phyloP scores from a whole-genome alignment of 1,140 invertebrate genomes.

The Drosophila carrolli region DNA sequence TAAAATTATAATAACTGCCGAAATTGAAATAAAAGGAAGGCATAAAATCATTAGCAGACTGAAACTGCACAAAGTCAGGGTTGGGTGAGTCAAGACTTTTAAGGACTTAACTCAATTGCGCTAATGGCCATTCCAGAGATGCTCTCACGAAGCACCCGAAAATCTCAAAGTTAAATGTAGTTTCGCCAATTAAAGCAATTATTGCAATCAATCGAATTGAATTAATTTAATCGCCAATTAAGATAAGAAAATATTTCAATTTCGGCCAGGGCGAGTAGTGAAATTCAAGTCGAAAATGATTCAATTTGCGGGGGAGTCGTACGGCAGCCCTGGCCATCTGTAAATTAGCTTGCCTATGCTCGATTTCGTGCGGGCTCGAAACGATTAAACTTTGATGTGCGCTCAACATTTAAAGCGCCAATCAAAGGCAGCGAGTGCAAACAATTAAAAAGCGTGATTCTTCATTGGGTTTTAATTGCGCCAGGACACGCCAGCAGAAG shows the following conservation, averaged over 20 bases:
- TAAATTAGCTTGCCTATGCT: slow-evolving; percentile 59
- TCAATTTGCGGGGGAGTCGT: slow-evolving; percentile 9
- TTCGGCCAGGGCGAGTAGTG: slow-evolving; percentile 9
- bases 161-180: slow-evolving; percentile 2
- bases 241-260: slow-evolving; percentile 32
- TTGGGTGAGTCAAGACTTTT: background rate
- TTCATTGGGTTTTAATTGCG: slow-evolving; percentile 73
- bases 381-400: slow-evolving; percentile 72
- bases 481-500: slow-evolving; percentile 57
- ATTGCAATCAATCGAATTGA: slow-evolving; percentile 27
- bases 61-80: slow-evolving; percentile 17
- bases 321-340: slow-evolving; percentile 11
- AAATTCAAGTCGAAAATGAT: slow-evolving; percentile 16
- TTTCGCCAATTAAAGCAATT: slow-evolving; percentile 7
- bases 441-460: slow-evolving; percentile 74
- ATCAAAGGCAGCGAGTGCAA: slow-evolving; percentile 69
- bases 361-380: slow-evolving; percentile 58
- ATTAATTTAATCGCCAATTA: slow-evolving; percentile 40
- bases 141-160: background rate
- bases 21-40: slow-evolving; percentile 52
- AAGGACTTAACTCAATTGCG: slow-evolving; percentile 6
- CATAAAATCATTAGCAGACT: slow-evolving; percentile 67
- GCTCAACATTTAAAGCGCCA: slow-evolving; percentile 65
- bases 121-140: background rate
- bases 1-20: slow-evolving; percentile 63